Conservation (phyloP, 2,888 invertebrate species). For the Idaea dimidiata region DNA sequence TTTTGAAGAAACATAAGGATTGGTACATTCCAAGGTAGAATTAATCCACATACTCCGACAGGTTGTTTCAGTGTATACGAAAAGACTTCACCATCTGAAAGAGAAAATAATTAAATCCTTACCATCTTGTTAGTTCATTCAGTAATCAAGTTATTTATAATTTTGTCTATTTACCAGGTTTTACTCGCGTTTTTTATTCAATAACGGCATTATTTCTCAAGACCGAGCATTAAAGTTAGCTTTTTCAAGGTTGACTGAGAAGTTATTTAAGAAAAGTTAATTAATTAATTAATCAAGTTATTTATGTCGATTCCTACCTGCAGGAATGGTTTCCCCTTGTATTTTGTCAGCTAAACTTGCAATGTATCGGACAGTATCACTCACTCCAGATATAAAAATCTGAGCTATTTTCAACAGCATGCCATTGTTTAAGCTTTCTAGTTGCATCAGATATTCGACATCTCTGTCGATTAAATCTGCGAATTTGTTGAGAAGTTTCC, state of each 20-base stretch:
- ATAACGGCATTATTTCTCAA: no score
- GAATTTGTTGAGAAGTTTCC: slow-evolving; percentile 84
- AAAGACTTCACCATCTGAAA: slow-evolving; percentile 81
- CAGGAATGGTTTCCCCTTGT: slow-evolving; percentile 81
- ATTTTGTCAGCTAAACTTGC: slow-evolving; percentile 95
- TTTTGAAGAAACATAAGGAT: slow-evolving; percentile 95
- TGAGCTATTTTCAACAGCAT: slow-evolving; percentile 85
- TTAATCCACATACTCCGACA: slow-evolving; percentile 90
- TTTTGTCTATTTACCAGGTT: no score
- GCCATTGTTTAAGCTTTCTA: slow-evolving; percentile 95
- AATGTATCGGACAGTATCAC: slow-evolving; percentile 84
- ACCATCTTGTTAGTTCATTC: not conserved
- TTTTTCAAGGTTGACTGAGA: no score
- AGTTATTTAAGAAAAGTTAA: no score
- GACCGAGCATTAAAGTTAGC: no score
- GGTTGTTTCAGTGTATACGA: slow-evolving; percentile 82
- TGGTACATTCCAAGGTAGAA: slow-evolving; percentile 95
- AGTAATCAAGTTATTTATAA: not conserved
- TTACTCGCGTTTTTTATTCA: no score
- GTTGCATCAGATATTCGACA: slow-evolving; percentile 85
- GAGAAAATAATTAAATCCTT: not conserved
- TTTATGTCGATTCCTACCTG: slow-evolving; percentile 15
- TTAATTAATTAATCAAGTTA: slow-evolving; percentile 4
- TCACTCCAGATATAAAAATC: slow-evolving; percentile 72
- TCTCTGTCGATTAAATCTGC: slow-evolving; percentile 90